phyloP scores from a whole-genome alignment of 2,113 vertebrate species.

The Coryphaenoides rupestris region DNA sequence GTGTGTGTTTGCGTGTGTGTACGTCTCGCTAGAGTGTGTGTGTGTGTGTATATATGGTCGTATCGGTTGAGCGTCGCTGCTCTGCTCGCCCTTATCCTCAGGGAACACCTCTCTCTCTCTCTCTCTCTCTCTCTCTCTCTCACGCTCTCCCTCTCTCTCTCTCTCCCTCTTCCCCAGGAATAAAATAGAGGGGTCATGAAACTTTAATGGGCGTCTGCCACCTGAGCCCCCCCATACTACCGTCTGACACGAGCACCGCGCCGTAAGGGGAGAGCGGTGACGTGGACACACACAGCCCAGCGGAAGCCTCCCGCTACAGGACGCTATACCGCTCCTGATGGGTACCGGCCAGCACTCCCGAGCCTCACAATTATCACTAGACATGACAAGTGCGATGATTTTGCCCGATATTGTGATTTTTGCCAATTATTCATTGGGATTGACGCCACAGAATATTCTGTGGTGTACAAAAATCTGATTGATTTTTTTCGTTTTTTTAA shows the following conservation, averaged over 20 bases:
- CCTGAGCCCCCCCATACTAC: slow-evolving; percentile 5
- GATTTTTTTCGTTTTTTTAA: neutral
- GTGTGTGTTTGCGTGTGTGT: neutral
- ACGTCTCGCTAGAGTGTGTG: neutral
- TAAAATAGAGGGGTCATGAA: slow-evolving; percentile 5
- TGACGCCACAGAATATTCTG: no score
- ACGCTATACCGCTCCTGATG: no score
- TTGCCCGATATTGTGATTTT: no score
- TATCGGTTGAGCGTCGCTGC: neutral
- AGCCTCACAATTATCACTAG: no score
- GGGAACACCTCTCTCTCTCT: neutral
- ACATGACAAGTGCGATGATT: no score
- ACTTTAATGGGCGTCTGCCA: slow-evolving; percentile 7
- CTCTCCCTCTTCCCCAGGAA: slow-evolving; percentile 1
- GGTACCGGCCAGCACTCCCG: no score
- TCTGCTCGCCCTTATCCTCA: neutral
- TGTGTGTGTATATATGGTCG: neutral
- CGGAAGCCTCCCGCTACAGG: no score
- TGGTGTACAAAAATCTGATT: no score
- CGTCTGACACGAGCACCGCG: neutral
- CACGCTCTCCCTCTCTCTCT: neutral
- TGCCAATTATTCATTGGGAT: no score
- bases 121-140: neutral
- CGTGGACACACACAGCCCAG: neutral
- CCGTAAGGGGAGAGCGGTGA: neutral